phyloP scores from a whole-genome alignment of 2,113 vertebrate species.

The Paracanthobrama guichenoti region DNA sequence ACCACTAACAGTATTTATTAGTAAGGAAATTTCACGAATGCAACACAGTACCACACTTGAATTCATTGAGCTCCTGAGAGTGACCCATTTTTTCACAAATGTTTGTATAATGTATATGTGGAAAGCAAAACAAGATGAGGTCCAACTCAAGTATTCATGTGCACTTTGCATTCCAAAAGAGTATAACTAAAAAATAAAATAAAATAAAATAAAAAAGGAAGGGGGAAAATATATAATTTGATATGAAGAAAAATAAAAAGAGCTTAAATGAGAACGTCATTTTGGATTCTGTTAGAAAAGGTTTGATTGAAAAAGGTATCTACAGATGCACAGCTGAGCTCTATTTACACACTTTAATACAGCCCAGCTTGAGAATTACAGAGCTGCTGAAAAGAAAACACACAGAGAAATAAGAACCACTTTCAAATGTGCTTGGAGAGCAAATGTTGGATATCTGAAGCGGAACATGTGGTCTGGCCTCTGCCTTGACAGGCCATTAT shows the following conservation, averaged over 20 bases:
- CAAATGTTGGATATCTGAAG: constrained; percentile 65
- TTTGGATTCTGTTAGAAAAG: neutral
- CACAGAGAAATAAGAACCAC: constrained; percentile 48
- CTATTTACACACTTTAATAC: constrained; percentile 13
- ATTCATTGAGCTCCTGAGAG: no score
- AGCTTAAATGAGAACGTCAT: neutral
- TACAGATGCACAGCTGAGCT: constrained; percentile 2
- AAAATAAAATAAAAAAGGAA: neutral
- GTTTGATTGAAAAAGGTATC: neutral
- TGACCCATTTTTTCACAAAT: no score
- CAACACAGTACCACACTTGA: no score
- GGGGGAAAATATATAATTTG: neutral
- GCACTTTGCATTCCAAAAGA: neutral
- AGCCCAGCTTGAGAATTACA: constrained; percentile 54
- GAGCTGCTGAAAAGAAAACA: constrained; percentile 47
- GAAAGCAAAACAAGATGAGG: neutral
- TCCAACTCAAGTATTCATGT: neutral
- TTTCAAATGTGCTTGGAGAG: constrained; percentile 59
- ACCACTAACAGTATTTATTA: no score
- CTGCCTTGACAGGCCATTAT: constrained; percentile 69
- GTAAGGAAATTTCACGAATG: no score
- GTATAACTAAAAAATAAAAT: neutral
- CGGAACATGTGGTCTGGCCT: constrained; percentile 63
- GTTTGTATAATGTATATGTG: neutral
- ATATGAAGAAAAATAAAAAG: neutral